phyloP scores from a whole-genome alignment of 2,113 vertebrate genomes.

The Tiliqua scincoides region DNA sequence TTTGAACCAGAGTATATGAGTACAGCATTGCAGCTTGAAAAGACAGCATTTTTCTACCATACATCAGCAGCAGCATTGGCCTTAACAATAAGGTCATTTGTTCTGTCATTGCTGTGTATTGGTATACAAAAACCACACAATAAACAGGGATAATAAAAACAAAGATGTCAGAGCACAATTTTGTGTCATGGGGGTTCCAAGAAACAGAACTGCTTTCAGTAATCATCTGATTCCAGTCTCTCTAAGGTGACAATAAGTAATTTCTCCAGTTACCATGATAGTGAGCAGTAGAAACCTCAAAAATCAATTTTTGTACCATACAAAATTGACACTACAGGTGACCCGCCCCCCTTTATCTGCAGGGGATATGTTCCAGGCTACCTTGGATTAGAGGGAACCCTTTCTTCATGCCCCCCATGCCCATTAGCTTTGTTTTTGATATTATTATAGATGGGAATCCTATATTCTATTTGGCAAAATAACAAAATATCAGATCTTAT shows the following conservation, averaged over 20 bases:
- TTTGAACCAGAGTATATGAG: neutral
- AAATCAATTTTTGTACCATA: neutral
- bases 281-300: neutral
- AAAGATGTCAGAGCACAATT: conserved; percentile 1
- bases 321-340: neutral
- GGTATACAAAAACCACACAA: conserved; percentile 11
- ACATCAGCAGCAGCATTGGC: neutral
- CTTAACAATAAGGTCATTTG: conserved; percentile 19
- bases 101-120: neutral
- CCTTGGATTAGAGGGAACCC: too few species aligned
- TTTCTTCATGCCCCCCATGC: too few species aligned
- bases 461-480: neutral
- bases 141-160: neutral
- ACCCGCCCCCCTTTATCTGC: too few species aligned
- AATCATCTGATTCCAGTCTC: neutral
- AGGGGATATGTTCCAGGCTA: too few species aligned
- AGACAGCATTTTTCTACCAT: conserved; percentile 2
- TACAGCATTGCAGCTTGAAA: conserved; percentile 5
- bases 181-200: neutral
- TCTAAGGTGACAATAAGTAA: neutral
- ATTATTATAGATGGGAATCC: too few species aligned
- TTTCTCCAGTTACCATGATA: neutral
- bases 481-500: neutral
- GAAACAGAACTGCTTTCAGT: neutral
- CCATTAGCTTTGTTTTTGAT: too few species aligned